These are phyloP conservation scores for Picus viridis DNA, from an alignment of 2,797 vertebrate species.

Conservation along the genomic window DNA sequence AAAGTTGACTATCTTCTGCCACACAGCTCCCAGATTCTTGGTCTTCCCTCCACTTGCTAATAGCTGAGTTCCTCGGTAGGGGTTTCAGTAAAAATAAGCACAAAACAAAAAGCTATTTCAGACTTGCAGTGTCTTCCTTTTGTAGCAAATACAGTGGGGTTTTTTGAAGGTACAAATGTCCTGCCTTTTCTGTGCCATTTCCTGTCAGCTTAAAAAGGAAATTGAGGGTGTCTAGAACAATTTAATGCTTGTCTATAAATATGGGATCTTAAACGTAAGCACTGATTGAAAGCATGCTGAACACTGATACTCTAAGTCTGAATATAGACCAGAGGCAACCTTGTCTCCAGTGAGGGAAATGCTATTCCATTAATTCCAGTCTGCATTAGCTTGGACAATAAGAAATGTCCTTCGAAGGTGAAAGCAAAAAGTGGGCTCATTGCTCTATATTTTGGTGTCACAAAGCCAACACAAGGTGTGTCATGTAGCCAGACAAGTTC, in stretches of 20 bases:
- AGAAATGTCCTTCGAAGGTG: not conserved
- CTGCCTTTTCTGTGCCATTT: not conserved
- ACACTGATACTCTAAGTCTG: not conserved
- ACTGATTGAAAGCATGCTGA: not conserved
- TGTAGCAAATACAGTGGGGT: not conserved
- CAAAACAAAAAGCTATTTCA: not conserved
- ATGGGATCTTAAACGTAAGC: not conserved
- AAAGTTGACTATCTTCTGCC: not conserved
- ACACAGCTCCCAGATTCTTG: not conserved
- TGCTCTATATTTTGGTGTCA: not conserved
- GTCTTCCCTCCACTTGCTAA: not conserved
- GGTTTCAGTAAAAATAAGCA: not conserved
- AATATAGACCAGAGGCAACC: not conserved
- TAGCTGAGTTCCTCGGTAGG: not conserved
- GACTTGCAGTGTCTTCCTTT: not conserved
- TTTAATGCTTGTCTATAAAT: not conserved
- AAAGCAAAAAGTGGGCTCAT: not conserved
- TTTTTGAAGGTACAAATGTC: not conserved
- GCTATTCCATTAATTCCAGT: not conserved
- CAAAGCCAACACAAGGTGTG: not conserved
- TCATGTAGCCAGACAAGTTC: not conserved
- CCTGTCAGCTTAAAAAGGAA: not conserved
- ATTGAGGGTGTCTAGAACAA: not conserved
- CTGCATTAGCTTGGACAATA: accelerated
- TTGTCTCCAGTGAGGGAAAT: not conserved